Base-by-base conservation (phyloP, 1,140 invertebrate species). In the Drosophila miranda region DNA sequence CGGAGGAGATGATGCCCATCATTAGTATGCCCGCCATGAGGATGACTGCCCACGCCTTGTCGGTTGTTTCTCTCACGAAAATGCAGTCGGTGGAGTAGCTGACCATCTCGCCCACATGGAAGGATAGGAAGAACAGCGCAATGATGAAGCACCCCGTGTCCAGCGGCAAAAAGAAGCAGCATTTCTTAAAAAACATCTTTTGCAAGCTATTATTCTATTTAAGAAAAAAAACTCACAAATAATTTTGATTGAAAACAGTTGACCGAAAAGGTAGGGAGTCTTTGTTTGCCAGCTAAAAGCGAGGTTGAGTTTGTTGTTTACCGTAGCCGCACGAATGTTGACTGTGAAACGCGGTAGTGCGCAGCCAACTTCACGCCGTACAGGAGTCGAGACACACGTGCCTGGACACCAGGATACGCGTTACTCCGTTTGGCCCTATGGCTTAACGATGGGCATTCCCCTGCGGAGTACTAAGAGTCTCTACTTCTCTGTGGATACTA, bases 101-200 rank as follows among this genome's bases (percentile, higher is more conserved):
- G 4, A 67, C 19, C 28, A 81, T 51, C 43, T 84, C 81, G 28
- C 46, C 34, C 2, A 70, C n/a, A 52, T 77, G 58, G 30, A 70
- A 80, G 11, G n/a, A 38, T 6, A 74, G 28, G 6, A 64, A 62
- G 8, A 63, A 13, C 2, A 38, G 38, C 1, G 49, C 78, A 8
- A 86, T 77, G 14, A 21, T 43, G 6, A 54, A 23, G 46, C 68
- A 81, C 2, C 73, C 73, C 13, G n/a, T 38, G 7, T 52, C 38
- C 3, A 86, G 41, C 0, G 81, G 19, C 13, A 76, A 5, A 13
- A 42, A 71, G 9, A 46, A 73, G 48, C 68, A 84, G 19, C 69
- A 77, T 41, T 23, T 44, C 6, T 44, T 41, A 7, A 80, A 66
- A 8, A 53, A 1, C 74, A 69, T 74, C 6, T 3, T 51, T 23